phyloP scores from a whole-genome alignment of 2,113 vertebrate genomes.

The Urocynchramus pylzowi region DNA sequence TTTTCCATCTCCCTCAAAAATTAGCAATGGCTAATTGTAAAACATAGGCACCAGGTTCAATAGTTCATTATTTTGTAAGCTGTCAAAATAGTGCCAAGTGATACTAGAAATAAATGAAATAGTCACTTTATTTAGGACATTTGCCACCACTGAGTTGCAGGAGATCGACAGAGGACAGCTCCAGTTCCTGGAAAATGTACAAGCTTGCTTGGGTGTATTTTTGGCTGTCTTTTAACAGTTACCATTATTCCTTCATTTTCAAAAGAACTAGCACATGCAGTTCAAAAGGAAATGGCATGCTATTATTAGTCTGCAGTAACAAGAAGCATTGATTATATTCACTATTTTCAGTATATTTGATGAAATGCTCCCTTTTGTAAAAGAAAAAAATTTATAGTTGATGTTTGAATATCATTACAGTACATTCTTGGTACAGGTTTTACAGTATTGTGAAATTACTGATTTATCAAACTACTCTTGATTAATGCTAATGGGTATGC shows the following conservation, averaged over 20 bases:
- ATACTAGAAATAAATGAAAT: not conserved
- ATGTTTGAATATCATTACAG: not conserved
- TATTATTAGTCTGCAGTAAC: constrained; percentile 27
- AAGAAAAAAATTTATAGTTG: not conserved
- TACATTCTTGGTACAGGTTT: not conserved
- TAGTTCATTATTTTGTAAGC: not conserved
- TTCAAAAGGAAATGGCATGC: constrained; percentile 29
- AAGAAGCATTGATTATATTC: constrained; percentile 36
- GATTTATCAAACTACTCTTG: not conserved
- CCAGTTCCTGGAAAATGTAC: not conserved
- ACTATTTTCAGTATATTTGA: not conserved
- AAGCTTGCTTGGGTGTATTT: not conserved
- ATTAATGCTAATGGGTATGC: not conserved
- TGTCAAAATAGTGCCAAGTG: not conserved
- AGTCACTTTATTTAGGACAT: not conserved
- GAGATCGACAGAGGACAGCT: not conserved
- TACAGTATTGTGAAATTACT: not conserved
- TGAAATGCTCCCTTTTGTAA: not conserved
- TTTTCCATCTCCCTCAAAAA: not conserved
- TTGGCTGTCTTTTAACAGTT: not conserved
- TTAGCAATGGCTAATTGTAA: not conserved
- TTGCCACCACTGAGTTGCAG: not conserved
- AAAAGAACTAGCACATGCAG: not conserved
- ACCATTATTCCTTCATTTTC: constrained; percentile 26
- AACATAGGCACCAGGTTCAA: not conserved